These are phyloP conservation scores for Balanococcus diminutus DNA, from an alignment of 2,888 invertebrate species.

Conservation along the genomic window DNA sequence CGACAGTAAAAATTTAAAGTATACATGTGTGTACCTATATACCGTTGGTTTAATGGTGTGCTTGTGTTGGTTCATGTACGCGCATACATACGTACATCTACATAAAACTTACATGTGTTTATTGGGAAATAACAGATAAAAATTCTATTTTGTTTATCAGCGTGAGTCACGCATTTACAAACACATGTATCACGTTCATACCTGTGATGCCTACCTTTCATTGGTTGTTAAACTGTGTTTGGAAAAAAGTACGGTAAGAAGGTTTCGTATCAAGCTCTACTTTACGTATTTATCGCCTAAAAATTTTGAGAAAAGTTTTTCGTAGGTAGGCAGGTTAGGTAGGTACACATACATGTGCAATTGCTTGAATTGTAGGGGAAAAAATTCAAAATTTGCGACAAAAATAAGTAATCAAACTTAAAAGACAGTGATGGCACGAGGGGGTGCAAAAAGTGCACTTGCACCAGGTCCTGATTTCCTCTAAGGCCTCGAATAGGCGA, in stretches of 20 bases:
- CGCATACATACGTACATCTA: neutral
- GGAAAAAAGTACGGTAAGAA: neutral
- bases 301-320: neutral
- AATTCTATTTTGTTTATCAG: slow-evolving; percentile 55
- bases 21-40: slow-evolving; percentile 23
- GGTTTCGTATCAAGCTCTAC: neutral
- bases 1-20: slow-evolving; percentile 40
- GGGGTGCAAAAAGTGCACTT: no score
- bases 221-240: slow-evolving; percentile 29
- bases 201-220: slow-evolving; percentile 49
- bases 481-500: no score
- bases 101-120: slow-evolving; percentile 47
- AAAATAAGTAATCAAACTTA: no score
- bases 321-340: no score
- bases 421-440: no score
- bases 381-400: no score
- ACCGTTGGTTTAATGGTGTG: neutral
- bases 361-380: no score
- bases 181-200: slow-evolving; percentile 53
- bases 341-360: no score
- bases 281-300: neutral
- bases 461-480: no score
- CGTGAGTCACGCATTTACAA: slow-evolving; percentile 54
- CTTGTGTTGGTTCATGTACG: slow-evolving; percentile 12
- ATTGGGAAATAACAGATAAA: slow-evolving; percentile 55